Conservation (phyloP, 1,140 invertebrate species). For the Hyles vespertilio region DNA sequence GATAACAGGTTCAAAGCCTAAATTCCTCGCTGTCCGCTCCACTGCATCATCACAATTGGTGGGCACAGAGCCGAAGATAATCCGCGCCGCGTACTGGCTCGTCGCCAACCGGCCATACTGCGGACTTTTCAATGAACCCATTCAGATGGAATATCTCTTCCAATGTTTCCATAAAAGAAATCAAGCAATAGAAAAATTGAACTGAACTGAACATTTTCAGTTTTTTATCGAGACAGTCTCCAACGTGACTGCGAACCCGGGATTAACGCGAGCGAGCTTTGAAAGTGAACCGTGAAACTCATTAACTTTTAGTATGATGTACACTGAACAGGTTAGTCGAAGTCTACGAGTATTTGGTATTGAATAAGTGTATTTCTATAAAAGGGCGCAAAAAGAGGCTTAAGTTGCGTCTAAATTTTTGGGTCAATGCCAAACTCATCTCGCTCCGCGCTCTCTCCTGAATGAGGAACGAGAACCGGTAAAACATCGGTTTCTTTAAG, state of each 20-base stretch:
- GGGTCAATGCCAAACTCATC: too few relatives aligned
- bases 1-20: slow-evolving; percentile 36
- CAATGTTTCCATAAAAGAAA: slow-evolving; percentile 68
- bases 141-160: slow-evolving; percentile 66
- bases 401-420: too few relatives aligned
- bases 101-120: slow-evolving; percentile 61
- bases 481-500: too few relatives aligned
- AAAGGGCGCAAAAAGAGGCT: too few relatives aligned
- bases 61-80: slow-evolving; percentile 61
- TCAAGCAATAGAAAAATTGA: slow-evolving; percentile 63
- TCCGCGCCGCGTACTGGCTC: slow-evolving; percentile 50
- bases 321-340: too few relatives aligned
- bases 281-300: not conserved
- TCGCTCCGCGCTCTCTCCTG: too few relatives aligned
- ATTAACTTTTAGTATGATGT: not conserved
- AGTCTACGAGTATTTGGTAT: too few relatives aligned
- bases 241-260: not conserved
- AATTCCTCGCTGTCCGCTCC: slow-evolving; percentile 30
- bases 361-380: too few relatives aligned
- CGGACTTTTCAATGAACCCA: slow-evolving; percentile 72
- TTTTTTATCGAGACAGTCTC: slow-evolving; percentile 11
- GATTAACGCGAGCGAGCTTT: not conserved
- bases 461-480: too few relatives aligned
- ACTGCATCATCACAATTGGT: slow-evolving; percentile 63
- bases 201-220: slow-evolving; percentile 14